Base-by-base conservation (phyloP, 2,888 invertebrate genomes). In the Drosophila basisetae region DNA sequence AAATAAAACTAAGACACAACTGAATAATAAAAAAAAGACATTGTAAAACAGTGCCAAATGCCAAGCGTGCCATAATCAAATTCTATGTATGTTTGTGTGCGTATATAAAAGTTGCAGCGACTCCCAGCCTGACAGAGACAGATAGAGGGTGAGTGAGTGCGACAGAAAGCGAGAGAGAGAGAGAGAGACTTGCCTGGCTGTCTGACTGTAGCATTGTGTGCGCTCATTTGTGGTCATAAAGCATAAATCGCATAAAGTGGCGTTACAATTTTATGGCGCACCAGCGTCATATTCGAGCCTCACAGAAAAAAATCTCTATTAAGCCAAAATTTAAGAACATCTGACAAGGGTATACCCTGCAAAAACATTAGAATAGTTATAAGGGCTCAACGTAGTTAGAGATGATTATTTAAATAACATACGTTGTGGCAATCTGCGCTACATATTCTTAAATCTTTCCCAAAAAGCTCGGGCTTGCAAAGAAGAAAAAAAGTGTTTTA, bases 211-310 rank as follows among this genome's bases (percentile, higher is more conserved):
- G 74, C 78, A 78, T 78, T 84, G 81, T 83, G 79, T 73, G 78
- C 78, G 69, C 81, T 85, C 84, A 83, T 83, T 87, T 83, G 84
- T 89, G 91, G 83, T 87, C 91, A 91, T 89, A 91, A 89, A 91
- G 91, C 91, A 91, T 90, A 90, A 91, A 91, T 89, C 82, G 88
- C 83, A 88, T 84, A 88, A 91, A 90, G 80, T 84, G 83, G 84
- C 84, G 86, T 85, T 86, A 90, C 90, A 82, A 86, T 91, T 91
- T 91, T 89, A 91, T 88, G 89, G 88, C 50, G 74, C 41, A 76
- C 79, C 78, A 80, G 83, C 68, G 78, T 84, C 81, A 76, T 75
- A 76, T 76, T 62, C 71, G 64, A 55, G 73, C 76, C 85, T 76
- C 73, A 50, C 65, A 68, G 64, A 67, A 70, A 68, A 61, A 60